Evolutionary conservation across 1,140 invertebrate species (phyloP), one percentile per base, ranked within the genome.

Genomic region (Drosophila obscura): DNA sequence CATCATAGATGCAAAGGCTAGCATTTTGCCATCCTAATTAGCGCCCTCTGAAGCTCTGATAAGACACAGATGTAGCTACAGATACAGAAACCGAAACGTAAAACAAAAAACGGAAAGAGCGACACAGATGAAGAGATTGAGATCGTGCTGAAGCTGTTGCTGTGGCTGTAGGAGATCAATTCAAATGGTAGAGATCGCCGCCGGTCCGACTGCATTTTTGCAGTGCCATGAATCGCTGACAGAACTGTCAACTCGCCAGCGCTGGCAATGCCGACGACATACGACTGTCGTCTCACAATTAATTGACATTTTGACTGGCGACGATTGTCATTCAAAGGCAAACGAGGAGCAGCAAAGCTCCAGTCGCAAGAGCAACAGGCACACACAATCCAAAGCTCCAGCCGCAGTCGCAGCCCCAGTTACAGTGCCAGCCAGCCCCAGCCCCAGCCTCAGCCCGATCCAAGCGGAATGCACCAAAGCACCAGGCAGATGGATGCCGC

Each of bases 261-360:
- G 44, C 44, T 46, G 43, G 24, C 59, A 60, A 52, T 48, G 62
- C 63, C 65, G 52, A 71, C 77, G 80, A 83, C 80, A 72, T 75
- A 75, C 78, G 66, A 80, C 73, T 81, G 77, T 81, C 82, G 84
- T 81, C 65, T 85, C 74, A 87, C 81, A 85, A 78, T 82, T 87
- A 87, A 87, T 87, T 87, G 82, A 88, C 82, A 75, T 87, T 87
- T 87, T 79, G 78, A 82, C 75, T 76, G 78, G 62, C 69, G 61
- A 81, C 78, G 82, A 87, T 87, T 87, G 82, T 82, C 82, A 88
- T 87, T 87, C 82, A 87, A 77, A 67, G 82, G 72, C 80, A 48
- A 67, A 55, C 48, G 57, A 72, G 46, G 60, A 65, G 22, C 80
- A 41, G 77, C 55, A 69, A 69, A 73, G 61, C 50, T n/a, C 41